Evolutionary conservation across 2,888 invertebrate species (phyloP), one percentile per base, ranked within the genome.

Genomic region (Apantesis nais): DNA sequence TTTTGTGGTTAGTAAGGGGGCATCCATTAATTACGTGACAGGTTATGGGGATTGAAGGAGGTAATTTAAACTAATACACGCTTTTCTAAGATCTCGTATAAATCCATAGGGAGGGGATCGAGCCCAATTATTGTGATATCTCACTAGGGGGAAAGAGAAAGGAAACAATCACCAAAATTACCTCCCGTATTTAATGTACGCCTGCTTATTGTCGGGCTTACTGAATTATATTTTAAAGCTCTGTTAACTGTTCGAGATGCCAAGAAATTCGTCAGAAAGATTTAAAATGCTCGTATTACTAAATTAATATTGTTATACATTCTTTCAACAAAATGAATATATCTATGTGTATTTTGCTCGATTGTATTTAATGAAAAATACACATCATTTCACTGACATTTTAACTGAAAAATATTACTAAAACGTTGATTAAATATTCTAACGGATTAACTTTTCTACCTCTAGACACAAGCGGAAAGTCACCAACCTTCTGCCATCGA

Each of bases 381-480:
- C 19, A 19, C 5, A 19, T 44, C 3, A 0, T 44, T 7, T 7
- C 19, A 44, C 19, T 2, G 19, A 16, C 16, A 44, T 16, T 44
- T 19, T 44, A 12, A n/a, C n/a, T n/a, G 16, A 16, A 3, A 44
- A 0, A 19, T 25, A 25, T 55, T 12, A 55, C 16, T 29, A 4
- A 58, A 29, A 29, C 29, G 1, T 8, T 29, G 0, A 7, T 16
- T 58, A 16, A 58, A 8, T 14, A 58, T 58, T 16, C 29, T 58
- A 58, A 29, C 37, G 52, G 62, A 71, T 64, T 14, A 44, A 29
- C 70, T 70, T 74, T 81, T 84, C 86, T 88, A 96, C 70, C 95
- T 96, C 96, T 96, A 98, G 98, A 92, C 97, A 98, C 91, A 98
- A 98, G 92, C 96, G 97, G 91, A 97, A 97, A 97, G 97, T 98